These are phyloP conservation scores for Papilio helenus DNA, from an alignment of 1,140 invertebrate genomes.

Conservation along the genomic window DNA sequence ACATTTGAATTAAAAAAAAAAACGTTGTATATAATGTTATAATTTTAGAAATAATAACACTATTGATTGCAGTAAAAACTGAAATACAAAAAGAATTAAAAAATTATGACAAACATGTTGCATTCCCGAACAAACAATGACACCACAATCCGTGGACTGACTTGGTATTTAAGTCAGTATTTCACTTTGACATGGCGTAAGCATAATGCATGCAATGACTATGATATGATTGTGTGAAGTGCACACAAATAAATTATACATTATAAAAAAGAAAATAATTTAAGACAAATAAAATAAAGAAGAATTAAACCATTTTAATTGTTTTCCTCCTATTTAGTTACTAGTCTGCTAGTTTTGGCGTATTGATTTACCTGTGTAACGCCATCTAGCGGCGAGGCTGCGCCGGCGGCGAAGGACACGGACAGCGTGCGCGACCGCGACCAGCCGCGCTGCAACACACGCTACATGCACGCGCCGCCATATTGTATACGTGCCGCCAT, in stretches of 20 bases:
- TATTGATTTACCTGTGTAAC: constrained; percentile 76
- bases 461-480: constrained; percentile 28
- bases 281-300: neutral
- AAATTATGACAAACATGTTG: neutral
- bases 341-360: neutral
- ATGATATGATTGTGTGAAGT: constrained; percentile 13
- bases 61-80: neutral
- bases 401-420: constrained; percentile 90
- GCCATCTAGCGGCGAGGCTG: constrained; percentile 84
- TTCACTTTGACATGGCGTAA: constrained; percentile 13
- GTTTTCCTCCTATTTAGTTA: neutral
- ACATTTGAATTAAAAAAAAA: too few species aligned
- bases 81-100: neutral
- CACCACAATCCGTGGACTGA: neutral
- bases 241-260: constrained; percentile 5
- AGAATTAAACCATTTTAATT: neutral
- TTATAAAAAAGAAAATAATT: neutral
- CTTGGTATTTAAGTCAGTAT: constrained; percentile 7
- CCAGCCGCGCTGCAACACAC: constrained; percentile 88
- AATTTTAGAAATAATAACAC: neutral
- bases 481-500: neutral
- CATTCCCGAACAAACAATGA: constrained; percentile 17
- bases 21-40: neutral
- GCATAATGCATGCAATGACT: constrained; percentile 3
- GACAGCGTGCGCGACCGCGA: constrained; percentile 94